These are phyloP conservation scores for Merops nubicus DNA, from an alignment of 2,113 vertebrate genomes.

Conservation along the genomic window DNA sequence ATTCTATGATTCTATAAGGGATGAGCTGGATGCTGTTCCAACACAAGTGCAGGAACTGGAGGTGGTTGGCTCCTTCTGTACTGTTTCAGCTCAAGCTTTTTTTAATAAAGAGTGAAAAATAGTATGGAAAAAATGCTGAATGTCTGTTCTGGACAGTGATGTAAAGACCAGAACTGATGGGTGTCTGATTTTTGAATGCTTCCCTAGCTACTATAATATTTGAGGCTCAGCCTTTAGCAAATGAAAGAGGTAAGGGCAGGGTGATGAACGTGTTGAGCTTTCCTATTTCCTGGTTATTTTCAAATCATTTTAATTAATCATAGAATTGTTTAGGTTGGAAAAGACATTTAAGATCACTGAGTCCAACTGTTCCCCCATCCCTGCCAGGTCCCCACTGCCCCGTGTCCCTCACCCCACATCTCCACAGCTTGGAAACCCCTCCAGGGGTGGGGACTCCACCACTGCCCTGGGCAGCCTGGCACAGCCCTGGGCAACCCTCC, in stretches of 20 bases:
- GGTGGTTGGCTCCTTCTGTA: neutral
- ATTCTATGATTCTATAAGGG: no score
- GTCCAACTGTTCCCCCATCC: no score
- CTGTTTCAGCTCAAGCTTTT: neutral
- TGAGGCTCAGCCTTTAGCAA: neutral
- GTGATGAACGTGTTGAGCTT: neutral
- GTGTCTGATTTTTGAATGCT: neutral
- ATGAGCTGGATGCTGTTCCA: neutral
- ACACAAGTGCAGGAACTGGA: neutral
- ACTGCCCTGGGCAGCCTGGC: no score
- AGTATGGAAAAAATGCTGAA: neutral
- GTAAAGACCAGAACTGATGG: neutral
- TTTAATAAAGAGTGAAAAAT: neutral
- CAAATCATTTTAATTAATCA: neutral
- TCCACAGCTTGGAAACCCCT: no score
- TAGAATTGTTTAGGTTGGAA: no score
- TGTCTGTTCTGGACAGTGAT: neutral
- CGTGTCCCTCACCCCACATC: no score
- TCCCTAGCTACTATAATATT: neutral
- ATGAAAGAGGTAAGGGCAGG: neutral
- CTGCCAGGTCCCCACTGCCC: no score
- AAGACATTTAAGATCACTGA: no score
- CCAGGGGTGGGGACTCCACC: no score
- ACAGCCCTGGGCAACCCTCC: no score
- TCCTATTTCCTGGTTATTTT: neutral